Evolutionary conservation across 2,797 vertebrate species (phyloP).

Genomic region (Fundulus diaphanus): DNA sequence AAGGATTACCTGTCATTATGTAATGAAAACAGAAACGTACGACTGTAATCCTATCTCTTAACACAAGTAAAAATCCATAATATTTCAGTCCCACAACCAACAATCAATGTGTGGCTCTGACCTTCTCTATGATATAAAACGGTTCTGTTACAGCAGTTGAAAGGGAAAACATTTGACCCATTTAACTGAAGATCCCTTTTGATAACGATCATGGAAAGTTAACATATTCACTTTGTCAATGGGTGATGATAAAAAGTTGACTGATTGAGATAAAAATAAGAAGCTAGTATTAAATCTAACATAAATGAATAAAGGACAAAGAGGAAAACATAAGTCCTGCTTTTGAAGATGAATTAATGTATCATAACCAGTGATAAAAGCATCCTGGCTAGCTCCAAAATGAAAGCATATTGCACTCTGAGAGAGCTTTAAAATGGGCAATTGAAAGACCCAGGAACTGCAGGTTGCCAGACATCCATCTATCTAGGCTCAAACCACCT

Average conservation of each 20-base stretch:
- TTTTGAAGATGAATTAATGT: no score
- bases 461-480: not conserved
- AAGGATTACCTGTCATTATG: conserved; percentile 48
- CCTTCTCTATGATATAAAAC: conserved; percentile 37
- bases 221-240: not conserved
- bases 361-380: not conserved
- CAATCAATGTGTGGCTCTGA: conserved; percentile 59
- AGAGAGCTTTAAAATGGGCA: not conserved
- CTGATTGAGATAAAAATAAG: not conserved
- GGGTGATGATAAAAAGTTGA: not conserved
- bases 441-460: not conserved
- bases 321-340: not conserved
- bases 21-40: conserved; percentile 63
- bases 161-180: conserved; percentile 30
- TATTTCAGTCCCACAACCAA: conserved; percentile 52
- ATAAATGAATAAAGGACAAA: conserved; percentile 11
- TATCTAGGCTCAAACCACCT: not conserved
- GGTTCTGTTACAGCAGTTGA: conserved; percentile 32
- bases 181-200: not conserved
- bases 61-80: conserved; percentile 75
- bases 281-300: conserved; percentile 12
- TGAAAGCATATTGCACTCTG: not conserved
- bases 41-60: conserved; percentile 63
- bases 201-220: not conserved
- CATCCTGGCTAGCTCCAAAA: not conserved